Evolutionary conservation across 2,888 invertebrate species (phyloP).

Genomic region (Ectemnius lituratus): DNA sequence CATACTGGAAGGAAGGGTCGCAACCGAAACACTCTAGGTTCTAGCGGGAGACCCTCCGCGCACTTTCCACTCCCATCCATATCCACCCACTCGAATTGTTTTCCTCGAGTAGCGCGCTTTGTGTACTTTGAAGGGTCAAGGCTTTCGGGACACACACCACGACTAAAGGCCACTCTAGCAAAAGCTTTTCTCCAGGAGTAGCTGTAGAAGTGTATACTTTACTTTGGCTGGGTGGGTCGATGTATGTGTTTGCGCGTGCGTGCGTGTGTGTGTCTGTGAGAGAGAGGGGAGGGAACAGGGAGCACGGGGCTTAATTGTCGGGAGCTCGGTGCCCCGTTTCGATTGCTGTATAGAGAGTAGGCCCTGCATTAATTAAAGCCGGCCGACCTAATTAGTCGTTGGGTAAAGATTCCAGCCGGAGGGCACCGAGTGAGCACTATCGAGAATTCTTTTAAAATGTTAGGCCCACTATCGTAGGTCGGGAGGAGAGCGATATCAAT

Average conservation of each 20-base stretch:
- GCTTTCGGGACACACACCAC: not conserved
- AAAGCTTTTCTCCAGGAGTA: too few relatives aligned
- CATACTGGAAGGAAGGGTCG: not conserved
- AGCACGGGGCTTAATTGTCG: slow-evolving; percentile 27
- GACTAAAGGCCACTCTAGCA: too few relatives aligned
- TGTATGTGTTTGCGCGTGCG: too few relatives aligned
- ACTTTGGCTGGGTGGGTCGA: too few relatives aligned
- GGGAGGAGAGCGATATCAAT: not conserved
- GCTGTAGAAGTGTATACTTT: too few relatives aligned
- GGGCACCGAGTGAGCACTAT: slow-evolving; percentile 12
- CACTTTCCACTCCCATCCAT: not conserved
- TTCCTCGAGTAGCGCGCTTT: not conserved
- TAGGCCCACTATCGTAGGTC: slow-evolving; percentile 4
- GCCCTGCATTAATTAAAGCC: slow-evolving; percentile 41
- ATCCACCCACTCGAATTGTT: not conserved
- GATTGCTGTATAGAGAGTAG: slow-evolving; percentile 20
- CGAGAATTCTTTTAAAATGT: slow-evolving; percentile 22
- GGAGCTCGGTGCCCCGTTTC: slow-evolving; percentile 21
- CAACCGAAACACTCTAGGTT: too few relatives aligned
- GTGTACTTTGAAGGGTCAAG: slow-evolving; percentile 2
- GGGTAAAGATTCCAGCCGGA: slow-evolving; percentile 20
- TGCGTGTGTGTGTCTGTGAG: too few relatives aligned
- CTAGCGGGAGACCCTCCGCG: not conserved
- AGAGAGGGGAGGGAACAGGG: not conserved
- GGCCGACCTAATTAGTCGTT: slow-evolving; percentile 47